Conservation (phyloP, 2,888 invertebrate genomes). For the Eucera pruinosa region DNA sequence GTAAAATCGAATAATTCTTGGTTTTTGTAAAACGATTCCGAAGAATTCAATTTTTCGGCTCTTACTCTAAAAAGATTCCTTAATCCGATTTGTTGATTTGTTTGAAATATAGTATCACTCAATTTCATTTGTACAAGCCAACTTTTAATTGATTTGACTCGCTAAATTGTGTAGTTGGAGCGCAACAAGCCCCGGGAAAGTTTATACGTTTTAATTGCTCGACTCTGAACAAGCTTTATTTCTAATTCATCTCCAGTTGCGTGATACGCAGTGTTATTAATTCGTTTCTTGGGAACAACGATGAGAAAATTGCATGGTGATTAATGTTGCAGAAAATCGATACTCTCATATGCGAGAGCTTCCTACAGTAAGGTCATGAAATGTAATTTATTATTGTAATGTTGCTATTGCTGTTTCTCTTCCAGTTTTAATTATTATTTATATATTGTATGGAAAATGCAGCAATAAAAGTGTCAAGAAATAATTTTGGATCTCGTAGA, state of each 20-base stretch:
- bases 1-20: too few species aligned
- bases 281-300: constrained; percentile 6
- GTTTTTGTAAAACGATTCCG: too few species aligned
- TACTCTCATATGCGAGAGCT: constrained; percentile 4
- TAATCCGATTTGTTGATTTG: not conserved
- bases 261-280: constrained; percentile 25
- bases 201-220: constrained; percentile 20
- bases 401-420: constrained; percentile 20
- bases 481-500: not conserved
- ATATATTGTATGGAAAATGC: not conserved
- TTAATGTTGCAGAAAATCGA: constrained; percentile 34
- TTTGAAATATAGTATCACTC: not conserved
- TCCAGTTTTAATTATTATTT: not conserved
- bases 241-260: constrained; percentile 15
- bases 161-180: too few species aligned
- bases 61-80: too few species aligned
- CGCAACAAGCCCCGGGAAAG: not conserved
- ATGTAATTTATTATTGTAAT: constrained; percentile 18
- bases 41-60: too few species aligned
- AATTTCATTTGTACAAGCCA: too few species aligned
- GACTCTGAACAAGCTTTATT: constrained; percentile 17
- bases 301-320: constrained; percentile 16
- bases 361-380: not conserved
- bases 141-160: too few species aligned
- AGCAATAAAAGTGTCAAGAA: not conserved